A percentile compares a stretch with the other conserved stretches of the same genome.
Conservation (phyloP, 2,888 invertebrate genomes). For the Crepidodera aurea region DNA sequence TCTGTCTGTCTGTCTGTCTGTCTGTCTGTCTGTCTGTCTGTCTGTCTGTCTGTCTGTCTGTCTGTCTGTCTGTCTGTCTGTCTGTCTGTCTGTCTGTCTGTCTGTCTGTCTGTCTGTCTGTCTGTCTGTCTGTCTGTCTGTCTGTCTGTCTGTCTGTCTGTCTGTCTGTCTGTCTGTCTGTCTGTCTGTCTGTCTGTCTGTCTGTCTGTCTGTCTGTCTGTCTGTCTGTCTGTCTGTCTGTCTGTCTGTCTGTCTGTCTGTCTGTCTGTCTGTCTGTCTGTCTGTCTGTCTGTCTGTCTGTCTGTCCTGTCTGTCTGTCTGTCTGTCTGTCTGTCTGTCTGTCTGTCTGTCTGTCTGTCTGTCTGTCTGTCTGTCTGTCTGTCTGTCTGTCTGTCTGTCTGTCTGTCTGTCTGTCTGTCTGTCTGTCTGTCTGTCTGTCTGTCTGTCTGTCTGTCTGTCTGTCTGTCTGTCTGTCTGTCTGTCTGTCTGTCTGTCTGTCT, state of each 20-base stretch:
- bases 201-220: slow-evolving; percentile 15
- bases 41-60: slow-evolving; percentile 22
- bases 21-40: slow-evolving; percentile 18
- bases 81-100: slow-evolving; percentile 20
- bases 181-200: slow-evolving; percentile 15
- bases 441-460: slow-evolving; percentile 17
- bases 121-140: slow-evolving; percentile 18
- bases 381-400: slow-evolving; percentile 18
- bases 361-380: slow-evolving; percentile 18
- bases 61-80: slow-evolving; percentile 22
- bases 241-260: slow-evolving; percentile 18
- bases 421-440: slow-evolving; percentile 15
- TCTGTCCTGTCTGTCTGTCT: slow-evolving; percentile 12
- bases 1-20: slow-evolving; percentile 21
- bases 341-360: slow-evolving; percentile 16
- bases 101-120: slow-evolving; percentile 23
- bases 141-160: slow-evolving; percentile 17
- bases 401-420: slow-evolving; percentile 15
- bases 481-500: slow-evolving; percentile 17
- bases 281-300: slow-evolving; percentile 13
- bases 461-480: slow-evolving; percentile 16
- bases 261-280: slow-evolving; percentile 10
- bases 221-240: slow-evolving; percentile 17
- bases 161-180: slow-evolving; percentile 18
- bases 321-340: slow-evolving; percentile 18